Evolutionary conservation across 2,888 invertebrate species (phyloP), one percentile per base, ranked within the genome.

Genomic region (Cerastoderma edule): DNA sequence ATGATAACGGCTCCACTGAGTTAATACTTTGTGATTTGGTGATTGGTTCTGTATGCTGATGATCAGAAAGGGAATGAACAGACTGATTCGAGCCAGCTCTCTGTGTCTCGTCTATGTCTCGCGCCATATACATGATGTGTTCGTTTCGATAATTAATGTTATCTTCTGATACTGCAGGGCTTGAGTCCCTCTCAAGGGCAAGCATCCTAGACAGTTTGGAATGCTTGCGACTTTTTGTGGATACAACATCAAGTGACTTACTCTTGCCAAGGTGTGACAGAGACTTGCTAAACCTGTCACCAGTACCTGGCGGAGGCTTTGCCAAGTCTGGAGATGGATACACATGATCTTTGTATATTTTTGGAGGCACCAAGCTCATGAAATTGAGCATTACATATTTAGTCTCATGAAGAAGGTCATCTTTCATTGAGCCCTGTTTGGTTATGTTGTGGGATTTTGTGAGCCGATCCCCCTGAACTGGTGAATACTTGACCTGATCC

Each of bases 321-420:
- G 57, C 32, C 33, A 64, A 44, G 33, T 74, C 80, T 35, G 77
- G 80, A 24, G 80, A 77, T 19, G 77, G 54, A 27, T 71, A 64
- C 19, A 81, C 54, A 68, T 81, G 81, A 19, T 68, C 70, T 19
- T n/a, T 54, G 57, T 81, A 81, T 44, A 81, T 48, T 0, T 71
- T 65, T 39, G 60, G 75, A 32, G 81, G 81, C 30, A 81, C 48
- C 5, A 77, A 65, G 44, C 83, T 74, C 67, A 86, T 75, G 65
- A 86, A 89, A 67, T 86, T 87, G 19, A 89, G 77, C 30, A 89
- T 85, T 28, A 89, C 80, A 71, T 78, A 86, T 72, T 86, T 86
- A 1, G 88, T 88, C 66, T 88, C 86, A 69, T 72, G 74, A 1
- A 79, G 50, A 67, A 60, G 60, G 8, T 60, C 60, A 24, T 60